Percentiles rank a stretch among this genome's conserved stretches.
Evolutionary conservation across 2,113 vertebrate genomes (phyloP).

Genomic region (Ranitomeya variabilis): DNA sequence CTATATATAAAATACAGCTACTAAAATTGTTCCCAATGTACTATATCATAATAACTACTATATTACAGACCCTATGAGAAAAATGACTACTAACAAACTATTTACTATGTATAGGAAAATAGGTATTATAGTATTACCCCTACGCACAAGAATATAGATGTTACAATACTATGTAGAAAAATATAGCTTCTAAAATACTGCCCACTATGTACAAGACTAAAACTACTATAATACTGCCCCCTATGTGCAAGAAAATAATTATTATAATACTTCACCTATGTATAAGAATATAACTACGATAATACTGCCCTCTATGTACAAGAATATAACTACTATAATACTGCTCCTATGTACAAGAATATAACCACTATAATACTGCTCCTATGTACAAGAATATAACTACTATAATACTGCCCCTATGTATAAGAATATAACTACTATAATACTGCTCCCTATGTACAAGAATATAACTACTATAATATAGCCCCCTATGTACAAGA

Average conservation of each 20-base stretch:
- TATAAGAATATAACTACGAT: background rate
- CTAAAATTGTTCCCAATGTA: background rate
- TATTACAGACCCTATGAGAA: background rate
- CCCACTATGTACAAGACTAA: background rate
- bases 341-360: background rate
- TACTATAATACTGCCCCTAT: background rate
- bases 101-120: background rate
- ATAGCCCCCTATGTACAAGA: background rate
- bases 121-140: background rate
- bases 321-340: slow-evolving; percentile 10
- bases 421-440: background rate
- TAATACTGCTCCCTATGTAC: background rate
- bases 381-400: background rate
- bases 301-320: background rate
- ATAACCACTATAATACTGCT: background rate
- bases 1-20: background rate
- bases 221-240: background rate
- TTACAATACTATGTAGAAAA: background rate
- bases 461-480: slow-evolving; percentile 13
- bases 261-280: background rate
- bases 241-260: background rate
- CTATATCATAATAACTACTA: too few species aligned
- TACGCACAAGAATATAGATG: background rate
- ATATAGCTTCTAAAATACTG: background rate
- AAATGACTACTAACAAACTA: background rate